These are phyloP conservation scores for Virgularia gustaviana DNA, from an alignment of 92 coral and sea anemone genomes.

Conservation along the genomic window DNA sequence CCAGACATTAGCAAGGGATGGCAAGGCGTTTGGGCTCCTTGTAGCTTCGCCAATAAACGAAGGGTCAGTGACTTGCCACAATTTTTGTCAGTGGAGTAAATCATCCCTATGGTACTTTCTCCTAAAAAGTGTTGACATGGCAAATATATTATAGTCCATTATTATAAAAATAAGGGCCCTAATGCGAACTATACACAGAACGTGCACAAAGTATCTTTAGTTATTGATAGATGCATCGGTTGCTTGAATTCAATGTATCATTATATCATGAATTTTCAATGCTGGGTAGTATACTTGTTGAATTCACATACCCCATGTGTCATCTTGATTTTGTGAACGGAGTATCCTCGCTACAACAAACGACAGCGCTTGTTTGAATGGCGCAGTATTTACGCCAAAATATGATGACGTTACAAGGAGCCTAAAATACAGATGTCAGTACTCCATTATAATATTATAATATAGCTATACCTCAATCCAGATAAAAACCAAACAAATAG, in stretches of 20 bases:
- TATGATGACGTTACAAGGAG: neutral
- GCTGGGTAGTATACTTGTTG: neutral
- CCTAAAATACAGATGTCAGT: neutral
- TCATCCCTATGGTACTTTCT: slow-evolving; percentile 5
- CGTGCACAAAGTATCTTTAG: too few relatives aligned
- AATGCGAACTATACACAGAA: neutral
- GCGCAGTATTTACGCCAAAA: neutral
- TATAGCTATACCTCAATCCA: too few relatives aligned
- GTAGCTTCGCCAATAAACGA: neutral
- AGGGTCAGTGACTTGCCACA: slow-evolving; percentile 7
- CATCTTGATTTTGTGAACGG: neutral
- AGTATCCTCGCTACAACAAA: slow-evolving; percentile 6
- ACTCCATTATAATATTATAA: too few relatives aligned
- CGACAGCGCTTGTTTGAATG: neutral
- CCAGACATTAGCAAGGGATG: neutral
- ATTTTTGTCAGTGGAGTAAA: neutral
- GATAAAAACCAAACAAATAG: too few relatives aligned
- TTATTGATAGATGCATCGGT: neutral
- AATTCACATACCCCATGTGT: slow-evolving; percentile 3
- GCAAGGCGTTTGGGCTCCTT: neutral
- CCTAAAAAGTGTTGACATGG: neutral
- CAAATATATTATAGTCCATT: neutral
- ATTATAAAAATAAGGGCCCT: neutral
- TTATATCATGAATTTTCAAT: neutral
- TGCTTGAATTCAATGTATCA: neutral